phyloP scores from a whole-genome alignment of 2,113 vertebrate genomes.

The Channa argus region DNA sequence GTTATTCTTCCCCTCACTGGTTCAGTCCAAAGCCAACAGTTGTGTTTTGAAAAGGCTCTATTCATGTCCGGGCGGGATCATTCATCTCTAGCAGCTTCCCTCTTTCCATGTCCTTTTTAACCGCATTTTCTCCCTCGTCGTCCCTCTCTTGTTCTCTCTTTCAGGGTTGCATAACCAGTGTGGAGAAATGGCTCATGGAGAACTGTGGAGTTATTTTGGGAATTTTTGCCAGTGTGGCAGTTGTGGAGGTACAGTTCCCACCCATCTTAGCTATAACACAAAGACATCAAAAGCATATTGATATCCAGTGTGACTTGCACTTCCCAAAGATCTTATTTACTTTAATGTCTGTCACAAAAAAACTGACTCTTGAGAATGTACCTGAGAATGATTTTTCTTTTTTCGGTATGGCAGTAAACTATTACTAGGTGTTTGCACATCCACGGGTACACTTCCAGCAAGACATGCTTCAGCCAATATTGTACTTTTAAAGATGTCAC shows the following conservation, averaged over 20 bases:
- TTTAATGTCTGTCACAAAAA: too few species aligned
- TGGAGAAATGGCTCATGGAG: slow-evolving; percentile 89
- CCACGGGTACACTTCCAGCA: too few species aligned
- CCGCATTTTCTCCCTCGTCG: slow-evolving; percentile 4
- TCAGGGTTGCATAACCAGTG: slow-evolving; percentile 88
- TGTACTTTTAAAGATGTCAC: too few species aligned
- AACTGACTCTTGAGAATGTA: too few species aligned
- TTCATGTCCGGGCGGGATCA: slow-evolving; percentile 62
- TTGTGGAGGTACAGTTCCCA: slow-evolving; percentile 87
- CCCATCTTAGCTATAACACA: not conserved
- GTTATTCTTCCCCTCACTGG: slow-evolving; percentile 66
- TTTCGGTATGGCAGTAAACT: too few species aligned
- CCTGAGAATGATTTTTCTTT: too few species aligned
- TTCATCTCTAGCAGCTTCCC: slow-evolving; percentile 30
- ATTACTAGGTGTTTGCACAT: too few species aligned
- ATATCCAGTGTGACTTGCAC: too few species aligned
- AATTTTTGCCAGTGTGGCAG: slow-evolving; percentile 87
- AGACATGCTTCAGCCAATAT: too few species aligned
- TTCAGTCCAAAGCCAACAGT: slow-evolving; percentile 65
- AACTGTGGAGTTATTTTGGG: slow-evolving; percentile 92
- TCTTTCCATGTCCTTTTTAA: slow-evolving; percentile 20
- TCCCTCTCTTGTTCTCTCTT: slow-evolving; percentile 32
- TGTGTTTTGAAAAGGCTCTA: slow-evolving; percentile 68
- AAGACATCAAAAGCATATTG: too few species aligned
- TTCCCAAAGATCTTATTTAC: too few species aligned